These are phyloP conservation scores for Tursiops truncatus DNA, from an alignment of 2,113 vertebrate genomes.

Conservation along the genomic window DNA sequence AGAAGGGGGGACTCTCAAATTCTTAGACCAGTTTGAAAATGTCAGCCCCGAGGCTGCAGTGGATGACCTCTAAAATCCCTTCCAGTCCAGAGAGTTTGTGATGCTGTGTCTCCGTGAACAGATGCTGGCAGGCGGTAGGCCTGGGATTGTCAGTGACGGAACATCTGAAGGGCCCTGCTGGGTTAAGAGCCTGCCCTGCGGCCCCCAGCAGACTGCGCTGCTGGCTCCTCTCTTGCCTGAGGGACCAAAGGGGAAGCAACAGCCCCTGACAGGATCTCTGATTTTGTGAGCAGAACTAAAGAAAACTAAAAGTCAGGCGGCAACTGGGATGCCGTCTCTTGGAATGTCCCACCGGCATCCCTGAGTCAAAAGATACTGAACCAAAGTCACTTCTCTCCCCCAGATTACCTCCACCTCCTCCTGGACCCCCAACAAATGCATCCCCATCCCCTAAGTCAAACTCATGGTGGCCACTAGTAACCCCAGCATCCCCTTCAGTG, in stretches of 20 bases:
- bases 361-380: not conserved
- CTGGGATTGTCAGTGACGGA: not conserved
- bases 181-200: constrained; percentile 46
- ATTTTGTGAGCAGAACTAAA: constrained; percentile 1
- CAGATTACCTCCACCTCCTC: not conserved
- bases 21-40: not conserved
- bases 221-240: not conserved
- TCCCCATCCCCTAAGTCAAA: not conserved
- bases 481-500: not conserved
- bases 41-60: not conserved
- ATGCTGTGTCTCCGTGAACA: constrained; percentile 40
- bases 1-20: not conserved
- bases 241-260: not conserved
- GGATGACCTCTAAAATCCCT: constrained; percentile 50
- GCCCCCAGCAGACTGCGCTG: not conserved
- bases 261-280: not conserved
- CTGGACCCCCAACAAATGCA: not conserved
- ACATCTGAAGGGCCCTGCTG: constrained; percentile 60
- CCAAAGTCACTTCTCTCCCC: not conserved
- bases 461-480: not conserved
- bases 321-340: not conserved
- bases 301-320: not conserved
- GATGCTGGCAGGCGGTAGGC: constrained; percentile 18
- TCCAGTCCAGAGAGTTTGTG: constrained; percentile 45
- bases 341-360: not conserved